Evolutionary conservation across 2,797 vertebrate genomes (phyloP).

Genomic region (Momotus momota): DNA sequence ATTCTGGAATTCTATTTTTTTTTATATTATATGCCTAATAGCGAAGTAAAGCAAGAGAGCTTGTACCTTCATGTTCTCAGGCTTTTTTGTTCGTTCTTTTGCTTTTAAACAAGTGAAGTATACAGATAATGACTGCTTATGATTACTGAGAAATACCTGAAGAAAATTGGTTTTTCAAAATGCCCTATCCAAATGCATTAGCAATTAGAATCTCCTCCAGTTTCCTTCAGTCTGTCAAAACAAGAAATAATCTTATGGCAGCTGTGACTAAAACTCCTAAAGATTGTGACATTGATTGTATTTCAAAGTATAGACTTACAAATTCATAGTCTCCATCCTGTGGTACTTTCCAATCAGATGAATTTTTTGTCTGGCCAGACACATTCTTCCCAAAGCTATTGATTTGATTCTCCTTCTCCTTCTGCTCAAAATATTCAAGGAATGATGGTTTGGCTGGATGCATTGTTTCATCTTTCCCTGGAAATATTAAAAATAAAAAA

Average conservation of each 20-base stretch:
- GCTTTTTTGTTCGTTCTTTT: neutral
- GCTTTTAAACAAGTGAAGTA: conserved; percentile 1
- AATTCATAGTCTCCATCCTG: conserved; percentile 90
- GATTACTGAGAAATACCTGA: conserved; percentile 2
- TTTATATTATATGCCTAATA: neutral
- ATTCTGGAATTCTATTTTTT: neutral
- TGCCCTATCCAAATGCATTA: conserved; percentile 57
- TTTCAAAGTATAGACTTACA: conserved; percentile 84
- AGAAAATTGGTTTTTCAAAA: conserved; percentile 30
- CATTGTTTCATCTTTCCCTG: conserved; percentile 90
- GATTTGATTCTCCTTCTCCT: conserved; percentile 89
- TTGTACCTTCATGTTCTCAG: neutral
- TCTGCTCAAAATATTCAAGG: conserved; percentile 96
- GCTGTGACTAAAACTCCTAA: conserved; percentile 27
- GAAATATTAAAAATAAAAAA: conserved; percentile 22
- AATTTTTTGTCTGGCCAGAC: conserved; percentile 78
- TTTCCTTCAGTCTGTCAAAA: conserved; percentile 60
- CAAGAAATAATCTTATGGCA: conserved; percentile 74
- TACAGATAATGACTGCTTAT: neutral
- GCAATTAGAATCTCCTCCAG: conserved; percentile 38
- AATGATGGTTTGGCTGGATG: conserved; percentile 92
- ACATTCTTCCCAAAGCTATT: conserved; percentile 84
- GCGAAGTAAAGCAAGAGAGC: neutral
- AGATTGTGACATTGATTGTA: neutral
- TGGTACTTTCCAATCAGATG: conserved; percentile 87